Evolutionary conservation across 2,888 invertebrate species (phyloP).

Genomic region (Venusia cambrica): DNA sequence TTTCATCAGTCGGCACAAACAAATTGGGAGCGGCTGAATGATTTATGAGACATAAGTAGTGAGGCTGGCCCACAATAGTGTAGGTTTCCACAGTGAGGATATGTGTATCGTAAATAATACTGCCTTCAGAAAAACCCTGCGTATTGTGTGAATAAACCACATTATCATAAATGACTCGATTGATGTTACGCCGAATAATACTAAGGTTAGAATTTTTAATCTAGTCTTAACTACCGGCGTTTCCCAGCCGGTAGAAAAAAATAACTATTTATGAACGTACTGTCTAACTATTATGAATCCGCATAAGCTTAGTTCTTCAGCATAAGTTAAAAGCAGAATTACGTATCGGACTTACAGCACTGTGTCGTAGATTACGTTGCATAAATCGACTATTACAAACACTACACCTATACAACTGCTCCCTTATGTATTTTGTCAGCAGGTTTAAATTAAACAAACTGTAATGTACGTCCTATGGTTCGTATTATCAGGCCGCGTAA

Average conservation of each 20-base stretch:
- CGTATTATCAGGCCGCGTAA: no score
- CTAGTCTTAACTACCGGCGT: neutral
- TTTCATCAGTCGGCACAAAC: constrained; percentile 53
- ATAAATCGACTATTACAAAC: no score
- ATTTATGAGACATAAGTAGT: constrained; percentile 53
- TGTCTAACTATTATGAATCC: constrained; percentile 4
- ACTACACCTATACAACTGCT: no score
- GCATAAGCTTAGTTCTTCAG: constrained; percentile 10
- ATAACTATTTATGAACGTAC: neutral
- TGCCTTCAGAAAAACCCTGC: constrained; percentile 5
- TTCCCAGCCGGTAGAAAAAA: no score
- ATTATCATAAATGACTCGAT: constrained; percentile 11
- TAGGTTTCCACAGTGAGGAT: constrained; percentile 32
- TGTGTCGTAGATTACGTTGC: constrained; percentile 3
- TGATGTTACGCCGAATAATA: neutral
- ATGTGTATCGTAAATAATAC: constrained; percentile 38
- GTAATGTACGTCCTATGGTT: no score
- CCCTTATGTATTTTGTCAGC: no score
- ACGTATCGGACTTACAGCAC: constrained; percentile 13
- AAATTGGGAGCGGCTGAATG: constrained; percentile 55
- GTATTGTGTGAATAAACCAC: constrained; percentile 13
- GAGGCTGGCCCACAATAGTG: constrained; percentile 35
- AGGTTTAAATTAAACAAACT: no score
- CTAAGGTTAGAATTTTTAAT: neutral
- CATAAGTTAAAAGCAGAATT: constrained; percentile 13